Conservation (phyloP, 2,888 invertebrate species). For the Pardosa pseudoannulata region DNA sequence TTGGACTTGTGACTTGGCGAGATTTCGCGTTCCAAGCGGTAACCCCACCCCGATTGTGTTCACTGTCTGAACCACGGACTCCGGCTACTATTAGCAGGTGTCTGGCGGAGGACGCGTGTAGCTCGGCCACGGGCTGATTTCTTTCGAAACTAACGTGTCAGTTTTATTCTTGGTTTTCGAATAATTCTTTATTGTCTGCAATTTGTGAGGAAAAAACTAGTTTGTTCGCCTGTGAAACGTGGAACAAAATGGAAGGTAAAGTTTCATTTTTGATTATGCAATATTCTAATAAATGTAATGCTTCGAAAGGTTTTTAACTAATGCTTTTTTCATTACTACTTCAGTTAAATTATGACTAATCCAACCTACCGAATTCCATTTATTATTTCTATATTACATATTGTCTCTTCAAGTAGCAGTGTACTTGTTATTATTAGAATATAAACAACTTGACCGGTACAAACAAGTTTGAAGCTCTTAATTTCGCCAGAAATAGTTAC, state of each 20-base stretch:
- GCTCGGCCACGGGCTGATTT: not conserved
- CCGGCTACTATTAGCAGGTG: conserved; percentile 56
- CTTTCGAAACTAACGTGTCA: conserved; percentile 3
- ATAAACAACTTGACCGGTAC: no score
- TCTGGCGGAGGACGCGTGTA: not conserved
- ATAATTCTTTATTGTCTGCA: conserved; percentile 38
- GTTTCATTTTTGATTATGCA: not conserved
- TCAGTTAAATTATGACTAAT: no score
- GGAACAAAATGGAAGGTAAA: not conserved
- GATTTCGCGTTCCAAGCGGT: not conserved
- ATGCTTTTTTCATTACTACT: no score
- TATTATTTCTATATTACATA: no score
- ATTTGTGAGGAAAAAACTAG: not conserved
- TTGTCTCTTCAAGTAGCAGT: no score
- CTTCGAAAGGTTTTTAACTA: no score
- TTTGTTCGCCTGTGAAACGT: not conserved
- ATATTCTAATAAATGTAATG: no score
- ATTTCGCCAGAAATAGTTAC: no score
- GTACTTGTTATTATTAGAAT: no score
- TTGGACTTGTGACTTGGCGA: conserved; percentile 17
- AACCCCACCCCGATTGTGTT: conserved; percentile 40
- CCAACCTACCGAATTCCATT: no score
- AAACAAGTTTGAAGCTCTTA: no score
- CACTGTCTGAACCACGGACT: not conserved
- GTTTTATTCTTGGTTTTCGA: conserved; percentile 28